A percentile compares a stretch with the other conserved stretches of the same genome.
These are phyloP conservation scores for Priapulus caudatus DNA, from an alignment of 2,888 invertebrate species.

Conservation along the genomic window DNA sequence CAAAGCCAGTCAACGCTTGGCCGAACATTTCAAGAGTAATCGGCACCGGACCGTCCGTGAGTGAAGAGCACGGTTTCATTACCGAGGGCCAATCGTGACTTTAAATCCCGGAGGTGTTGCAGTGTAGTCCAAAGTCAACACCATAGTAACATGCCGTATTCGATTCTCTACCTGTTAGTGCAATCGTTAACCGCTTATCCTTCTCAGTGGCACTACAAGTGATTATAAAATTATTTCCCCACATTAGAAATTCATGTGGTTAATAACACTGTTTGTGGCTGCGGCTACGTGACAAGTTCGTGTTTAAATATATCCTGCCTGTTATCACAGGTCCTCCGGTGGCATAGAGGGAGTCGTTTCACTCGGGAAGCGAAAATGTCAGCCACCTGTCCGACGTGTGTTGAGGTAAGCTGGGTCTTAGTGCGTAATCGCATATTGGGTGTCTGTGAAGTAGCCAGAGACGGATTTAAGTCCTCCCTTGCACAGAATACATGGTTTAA, in stretches of 20 bases:
- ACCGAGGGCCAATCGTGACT: conserved; percentile 47
- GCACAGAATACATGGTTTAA: no score
- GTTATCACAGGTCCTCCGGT: conserved; percentile 76
- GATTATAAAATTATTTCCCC: no score
- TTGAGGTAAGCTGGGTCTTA: conserved; percentile 39
- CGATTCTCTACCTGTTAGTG: conserved; percentile 65
- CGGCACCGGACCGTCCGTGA: conserved; percentile 60
- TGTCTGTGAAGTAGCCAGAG: conserved; percentile 35
- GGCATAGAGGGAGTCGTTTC: conserved; percentile 47
- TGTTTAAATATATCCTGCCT: conserved; percentile 59
- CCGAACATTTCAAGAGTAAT: conserved; percentile 49
- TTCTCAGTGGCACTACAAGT: no score
- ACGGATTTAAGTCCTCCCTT: conserved; percentile 41
- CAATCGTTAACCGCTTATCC: no score
- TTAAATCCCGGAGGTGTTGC: conserved; percentile 51
- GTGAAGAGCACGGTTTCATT: conserved; percentile 63
- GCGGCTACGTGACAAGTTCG: no score
- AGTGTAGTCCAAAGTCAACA: conserved; percentile 59
- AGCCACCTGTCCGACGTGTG: conserved; percentile 45
- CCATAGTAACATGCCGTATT: conserved; percentile 72
- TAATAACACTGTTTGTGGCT: no score
- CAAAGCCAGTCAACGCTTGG: conserved; percentile 53
- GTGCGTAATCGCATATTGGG: conserved; percentile 32
- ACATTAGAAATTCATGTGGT: no score
- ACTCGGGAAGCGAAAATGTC: conserved; percentile 41